Conservation (phyloP, 2,113 vertebrate genomes). For the Caracal caracal region DNA sequence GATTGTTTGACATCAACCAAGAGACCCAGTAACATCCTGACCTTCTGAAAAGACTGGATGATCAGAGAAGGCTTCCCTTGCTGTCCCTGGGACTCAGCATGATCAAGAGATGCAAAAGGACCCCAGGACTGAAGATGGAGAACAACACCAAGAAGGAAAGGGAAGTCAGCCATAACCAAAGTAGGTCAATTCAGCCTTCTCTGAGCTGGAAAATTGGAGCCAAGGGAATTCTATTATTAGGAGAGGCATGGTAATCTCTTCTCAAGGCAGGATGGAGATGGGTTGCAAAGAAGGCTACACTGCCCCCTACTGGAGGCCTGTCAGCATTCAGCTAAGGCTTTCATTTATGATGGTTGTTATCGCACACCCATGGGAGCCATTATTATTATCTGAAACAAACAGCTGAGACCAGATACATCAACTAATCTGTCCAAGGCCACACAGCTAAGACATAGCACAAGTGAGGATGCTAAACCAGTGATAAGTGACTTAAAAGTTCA, state of each 20-base stretch:
- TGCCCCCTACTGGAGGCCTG: neutral
- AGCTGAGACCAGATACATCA: neutral
- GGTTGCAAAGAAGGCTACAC: neutral
- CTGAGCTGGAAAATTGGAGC: constrained; percentile 43
- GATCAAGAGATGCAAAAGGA: neutral
- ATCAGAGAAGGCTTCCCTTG: neutral
- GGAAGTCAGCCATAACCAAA: neutral
- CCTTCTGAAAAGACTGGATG: neutral
- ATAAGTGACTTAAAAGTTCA: neutral
- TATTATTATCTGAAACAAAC: neutral
- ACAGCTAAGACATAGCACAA: neutral
- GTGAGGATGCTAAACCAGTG: neutral
- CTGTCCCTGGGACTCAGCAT: neutral
- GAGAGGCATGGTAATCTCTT: neutral
- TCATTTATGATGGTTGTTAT: neutral
- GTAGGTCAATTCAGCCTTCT: neutral
- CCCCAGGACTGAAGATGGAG: neutral
- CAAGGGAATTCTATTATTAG: constrained; percentile 39
- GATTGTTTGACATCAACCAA: neutral
- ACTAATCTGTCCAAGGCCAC: neutral
- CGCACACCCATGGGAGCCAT: neutral
- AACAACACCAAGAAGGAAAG: neutral
- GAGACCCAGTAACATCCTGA: neutral
- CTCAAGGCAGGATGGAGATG: neutral
- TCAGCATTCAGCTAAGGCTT: neutral